These are phyloP conservation scores for Pygocentrus nattereri DNA, from an alignment of 2,797 vertebrate species.

Conservation along the genomic window DNA sequence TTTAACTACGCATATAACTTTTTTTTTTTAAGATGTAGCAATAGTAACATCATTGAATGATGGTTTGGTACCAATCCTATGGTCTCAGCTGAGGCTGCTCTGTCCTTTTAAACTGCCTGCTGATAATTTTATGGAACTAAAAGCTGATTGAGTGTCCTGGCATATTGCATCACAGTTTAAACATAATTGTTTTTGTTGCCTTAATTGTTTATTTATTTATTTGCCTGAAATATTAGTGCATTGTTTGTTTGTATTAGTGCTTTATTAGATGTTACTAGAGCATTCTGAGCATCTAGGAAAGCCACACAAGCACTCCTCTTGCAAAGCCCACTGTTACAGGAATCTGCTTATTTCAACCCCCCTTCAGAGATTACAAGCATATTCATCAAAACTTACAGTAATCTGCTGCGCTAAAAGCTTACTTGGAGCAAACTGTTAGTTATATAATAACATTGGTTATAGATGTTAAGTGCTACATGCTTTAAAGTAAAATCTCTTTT, in stretches of 20 bases:
- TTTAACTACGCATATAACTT: background rate
- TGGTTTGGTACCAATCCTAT: constrained; percentile 53
- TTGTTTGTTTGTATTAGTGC: constrained; percentile 18
- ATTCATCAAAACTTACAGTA: background rate
- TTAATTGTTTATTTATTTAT: constrained; percentile 34
- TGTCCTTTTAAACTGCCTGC: constrained; percentile 52
- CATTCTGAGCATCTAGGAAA: constrained; percentile 20
- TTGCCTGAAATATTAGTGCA: constrained; percentile 24
- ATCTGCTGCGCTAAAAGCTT: background rate
- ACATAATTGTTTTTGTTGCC: constrained; percentile 57
- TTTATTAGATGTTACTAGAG: constrained; percentile 6
- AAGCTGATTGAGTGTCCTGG: constrained; percentile 86
- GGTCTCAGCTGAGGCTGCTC: constrained; percentile 28
- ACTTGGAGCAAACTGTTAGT: background rate
- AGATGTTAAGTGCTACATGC: background rate
- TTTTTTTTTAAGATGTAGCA: background rate
- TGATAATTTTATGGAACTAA: constrained; percentile 44
- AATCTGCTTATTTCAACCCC: background rate
- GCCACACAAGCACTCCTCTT: constrained; percentile 11
- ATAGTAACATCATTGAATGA: too few relatives aligned
- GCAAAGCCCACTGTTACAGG: constrained; percentile 12
- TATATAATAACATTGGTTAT: background rate
- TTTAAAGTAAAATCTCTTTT: background rate
- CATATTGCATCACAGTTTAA: constrained; percentile 62
- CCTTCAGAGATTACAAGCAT: background rate